Percentiles rank a stretch among this genome's conserved stretches.
Evolutionary conservation across 2,113 vertebrate genomes (phyloP).

Genomic region (Pantherophis guttatus): DNA sequence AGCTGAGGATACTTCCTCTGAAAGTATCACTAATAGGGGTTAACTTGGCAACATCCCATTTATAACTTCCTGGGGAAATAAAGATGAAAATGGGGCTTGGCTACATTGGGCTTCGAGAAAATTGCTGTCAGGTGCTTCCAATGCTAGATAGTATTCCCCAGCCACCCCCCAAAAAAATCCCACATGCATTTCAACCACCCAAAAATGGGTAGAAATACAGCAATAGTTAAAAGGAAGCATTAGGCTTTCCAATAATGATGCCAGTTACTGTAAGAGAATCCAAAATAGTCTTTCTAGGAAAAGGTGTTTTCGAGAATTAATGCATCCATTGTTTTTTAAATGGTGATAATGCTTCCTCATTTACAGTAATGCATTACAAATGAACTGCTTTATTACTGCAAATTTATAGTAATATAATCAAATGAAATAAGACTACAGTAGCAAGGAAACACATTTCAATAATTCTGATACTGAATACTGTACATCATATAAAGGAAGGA

Average conservation of each 20-base stretch:
- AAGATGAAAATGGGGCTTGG: neutral
- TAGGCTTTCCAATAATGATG: neutral
- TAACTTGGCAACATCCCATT: neutral
- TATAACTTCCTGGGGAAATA: neutral
- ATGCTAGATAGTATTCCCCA: neutral
- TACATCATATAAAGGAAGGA: neutral
- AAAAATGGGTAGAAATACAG: neutral
- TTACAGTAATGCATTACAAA: neutral
- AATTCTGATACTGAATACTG: neutral
- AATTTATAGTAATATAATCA: neutral
- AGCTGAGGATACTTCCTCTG: neutral
- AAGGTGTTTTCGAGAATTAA: neutral
- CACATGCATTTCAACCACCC: neutral
- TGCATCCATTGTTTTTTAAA: neutral
- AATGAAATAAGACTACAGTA: neutral
- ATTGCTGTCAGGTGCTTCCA: neutral
- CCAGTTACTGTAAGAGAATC: neutral
- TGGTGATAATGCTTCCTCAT: neutral
- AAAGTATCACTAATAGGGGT: neutral
- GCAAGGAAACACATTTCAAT: neutral
- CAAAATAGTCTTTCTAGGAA: neutral
- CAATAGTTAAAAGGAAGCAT: neutral
- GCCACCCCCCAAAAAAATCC: too few species aligned
- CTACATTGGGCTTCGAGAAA: neutral
- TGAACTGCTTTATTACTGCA: neutral